Percentiles rank a stretch among this genome's conserved stretches.
These are phyloP conservation scores for Sebastolobus alascanus DNA, from an alignment of 2,797 vertebrate genomes.

Conservation along the genomic window DNA sequence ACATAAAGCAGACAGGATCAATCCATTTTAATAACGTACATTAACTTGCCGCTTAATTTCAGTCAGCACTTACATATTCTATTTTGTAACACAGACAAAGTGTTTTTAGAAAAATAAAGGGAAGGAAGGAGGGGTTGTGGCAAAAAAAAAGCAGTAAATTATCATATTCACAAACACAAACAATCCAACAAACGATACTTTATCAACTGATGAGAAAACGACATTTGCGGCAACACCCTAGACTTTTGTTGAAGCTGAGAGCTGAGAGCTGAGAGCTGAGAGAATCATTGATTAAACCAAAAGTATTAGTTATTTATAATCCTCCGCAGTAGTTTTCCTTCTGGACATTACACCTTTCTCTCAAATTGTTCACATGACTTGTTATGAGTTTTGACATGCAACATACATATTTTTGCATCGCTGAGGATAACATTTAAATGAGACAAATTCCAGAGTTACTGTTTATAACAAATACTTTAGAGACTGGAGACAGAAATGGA, in stretches of 20 bases:
- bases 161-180: slow-evolving; percentile 87
- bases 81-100: slow-evolving; percentile 88
- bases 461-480: slow-evolving; percentile 58
- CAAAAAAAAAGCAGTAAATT: slow-evolving; percentile 64
- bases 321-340: slow-evolving; percentile 75
- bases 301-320: slow-evolving; percentile 69
- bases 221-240: slow-evolving; percentile 73
- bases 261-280: slow-evolving; percentile 71
- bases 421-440: slow-evolving; percentile 76
- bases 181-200: slow-evolving; percentile 87
- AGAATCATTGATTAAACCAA: slow-evolving; percentile 66
- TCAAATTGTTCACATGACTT: slow-evolving; percentile 64
- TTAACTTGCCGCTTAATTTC: slow-evolving; percentile 93
- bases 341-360: slow-evolving; percentile 65
- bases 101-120: slow-evolving; percentile 78
- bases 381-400: slow-evolving; percentile 80
- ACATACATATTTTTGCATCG: slow-evolving; percentile 81
- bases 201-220: slow-evolving; percentile 79
- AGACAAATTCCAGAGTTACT: slow-evolving; percentile 73
- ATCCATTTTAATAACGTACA: slow-evolving; percentile 92
- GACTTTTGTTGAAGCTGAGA: slow-evolving; percentile 68
- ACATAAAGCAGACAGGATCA: slow-evolving; percentile 92
- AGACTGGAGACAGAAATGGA: slow-evolving; percentile 63
- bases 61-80: slow-evolving; percentile 93
- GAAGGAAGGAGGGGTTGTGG: slow-evolving; percentile 39